These are phyloP conservation scores for Drosophila sproati DNA, from an alignment of 1,140 invertebrate genomes.

Conservation along the genomic window DNA sequence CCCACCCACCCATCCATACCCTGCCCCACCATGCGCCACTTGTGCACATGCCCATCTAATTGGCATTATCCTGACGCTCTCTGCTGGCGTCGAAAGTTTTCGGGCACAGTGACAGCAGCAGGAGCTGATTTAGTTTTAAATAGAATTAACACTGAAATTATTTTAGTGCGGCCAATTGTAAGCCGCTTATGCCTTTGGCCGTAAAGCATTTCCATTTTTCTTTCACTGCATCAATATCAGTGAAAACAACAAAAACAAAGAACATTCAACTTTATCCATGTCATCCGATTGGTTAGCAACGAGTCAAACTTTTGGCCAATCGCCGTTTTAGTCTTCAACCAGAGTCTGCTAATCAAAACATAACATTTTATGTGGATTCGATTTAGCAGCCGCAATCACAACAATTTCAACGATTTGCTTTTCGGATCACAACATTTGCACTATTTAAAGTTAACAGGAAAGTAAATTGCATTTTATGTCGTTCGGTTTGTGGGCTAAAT, in stretches of 20 bases:
- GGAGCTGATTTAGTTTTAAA: constrained; percentile 44
- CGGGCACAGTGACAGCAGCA: neutral
- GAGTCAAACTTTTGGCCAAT: constrained; percentile 10
- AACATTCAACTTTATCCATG: constrained; percentile 17
- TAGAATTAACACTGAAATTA: constrained; percentile 79
- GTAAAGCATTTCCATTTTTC: constrained; percentile 42
- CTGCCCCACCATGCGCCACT: neutral
- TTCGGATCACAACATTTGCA: too few relatives aligned
- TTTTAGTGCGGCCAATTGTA: constrained; percentile 71
- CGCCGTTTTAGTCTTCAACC: constrained; percentile 12
- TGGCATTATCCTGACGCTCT: constrained; percentile 59
- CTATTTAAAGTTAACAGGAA: too few relatives aligned
- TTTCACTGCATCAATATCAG: constrained; percentile 13
- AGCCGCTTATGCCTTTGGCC: constrained; percentile 59
- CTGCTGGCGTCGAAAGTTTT: constrained; percentile 36
- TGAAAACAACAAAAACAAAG: neutral
- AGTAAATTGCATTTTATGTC: too few relatives aligned
- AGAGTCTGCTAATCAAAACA: constrained; percentile 20
- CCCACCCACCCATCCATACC: too few relatives aligned
- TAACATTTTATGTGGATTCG: neutral
- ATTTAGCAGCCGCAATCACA: too few relatives aligned
- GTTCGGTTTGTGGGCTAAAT: too few relatives aligned
- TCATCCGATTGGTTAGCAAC: constrained; percentile 3
- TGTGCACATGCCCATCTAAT: constrained; percentile 55
- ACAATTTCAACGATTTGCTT: too few relatives aligned